Conservation (phyloP, 1,140 invertebrate species). For the Heterodera schachtii region DNA sequence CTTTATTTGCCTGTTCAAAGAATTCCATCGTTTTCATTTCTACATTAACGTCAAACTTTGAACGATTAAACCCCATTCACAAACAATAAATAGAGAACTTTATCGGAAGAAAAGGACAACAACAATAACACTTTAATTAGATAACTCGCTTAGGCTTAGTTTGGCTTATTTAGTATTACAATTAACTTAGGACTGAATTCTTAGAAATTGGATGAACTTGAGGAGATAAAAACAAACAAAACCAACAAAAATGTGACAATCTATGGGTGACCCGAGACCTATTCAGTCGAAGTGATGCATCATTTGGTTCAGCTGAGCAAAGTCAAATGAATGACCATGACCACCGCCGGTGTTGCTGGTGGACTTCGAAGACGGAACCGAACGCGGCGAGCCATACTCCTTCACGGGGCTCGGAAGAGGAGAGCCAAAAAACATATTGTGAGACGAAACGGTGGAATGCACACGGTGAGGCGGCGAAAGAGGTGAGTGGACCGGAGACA, state of each 20-base stretch:
- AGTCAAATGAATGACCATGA: constrained; percentile 9
- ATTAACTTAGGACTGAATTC: not conserved
- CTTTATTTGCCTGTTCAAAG: no score
- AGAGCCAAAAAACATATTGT: constrained; percentile 27
- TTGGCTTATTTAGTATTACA: constrained; percentile 6
- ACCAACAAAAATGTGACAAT: not conserved
- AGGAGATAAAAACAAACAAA: constrained; percentile 6
- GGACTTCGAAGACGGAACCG: constrained; percentile 14
- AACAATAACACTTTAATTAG: not conserved
- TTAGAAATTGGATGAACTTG: constrained; percentile 1
- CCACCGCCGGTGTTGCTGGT: not conserved
- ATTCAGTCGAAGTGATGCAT: constrained; percentile 2
- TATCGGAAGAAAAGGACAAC: constrained; percentile 3
- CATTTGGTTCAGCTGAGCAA: constrained; percentile 20
- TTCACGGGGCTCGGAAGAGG: constrained; percentile 27
- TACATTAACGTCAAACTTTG: no score
- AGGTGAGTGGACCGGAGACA: constrained; percentile 25
- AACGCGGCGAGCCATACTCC: not conserved
- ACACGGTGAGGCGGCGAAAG: constrained; percentile 26
- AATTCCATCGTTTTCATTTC: no score
- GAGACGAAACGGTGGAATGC: constrained; percentile 9
- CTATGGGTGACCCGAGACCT: not conserved
- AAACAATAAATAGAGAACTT: not conserved
- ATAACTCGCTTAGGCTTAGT: not conserved
- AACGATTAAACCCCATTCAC: no score